phyloP scores from a whole-genome alignment of 2,113 vertebrate species.

The Dendrocopos noguchii region DNA sequence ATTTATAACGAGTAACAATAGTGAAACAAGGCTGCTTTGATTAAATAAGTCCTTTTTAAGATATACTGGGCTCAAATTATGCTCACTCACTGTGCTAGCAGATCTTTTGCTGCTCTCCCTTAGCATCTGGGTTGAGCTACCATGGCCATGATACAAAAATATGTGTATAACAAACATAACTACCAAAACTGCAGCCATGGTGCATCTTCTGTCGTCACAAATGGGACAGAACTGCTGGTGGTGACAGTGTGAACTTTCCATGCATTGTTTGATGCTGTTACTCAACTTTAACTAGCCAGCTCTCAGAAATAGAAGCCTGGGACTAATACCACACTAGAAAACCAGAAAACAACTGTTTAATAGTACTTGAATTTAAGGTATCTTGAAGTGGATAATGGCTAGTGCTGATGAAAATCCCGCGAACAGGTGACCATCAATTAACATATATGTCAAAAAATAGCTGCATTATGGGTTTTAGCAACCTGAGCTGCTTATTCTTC shows the following conservation, averaged over 20 bases:
- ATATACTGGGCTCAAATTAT: not conserved
- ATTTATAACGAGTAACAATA: not conserved
- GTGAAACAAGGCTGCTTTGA: not conserved
- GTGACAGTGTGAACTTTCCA: not conserved
- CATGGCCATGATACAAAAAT: not conserved
- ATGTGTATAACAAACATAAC: not conserved
- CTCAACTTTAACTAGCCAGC: not conserved
- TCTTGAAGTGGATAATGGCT: not conserved
- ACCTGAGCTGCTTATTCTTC: not conserved
- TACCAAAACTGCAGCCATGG: not conserved
- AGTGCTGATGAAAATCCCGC: not conserved
- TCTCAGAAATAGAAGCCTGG: not conserved
- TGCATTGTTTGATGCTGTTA: not conserved
- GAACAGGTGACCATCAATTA: rapidly evolving
- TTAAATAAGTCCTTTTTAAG: not conserved
- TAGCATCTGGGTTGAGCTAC: not conserved
- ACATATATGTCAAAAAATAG: not conserved
- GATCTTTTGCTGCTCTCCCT: not conserved
- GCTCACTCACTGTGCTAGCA: not conserved
- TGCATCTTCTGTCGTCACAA: not conserved
- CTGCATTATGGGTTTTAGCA: not conserved
- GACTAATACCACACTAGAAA: not conserved
- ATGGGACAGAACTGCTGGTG: not conserved
- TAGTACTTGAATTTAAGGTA: not conserved
- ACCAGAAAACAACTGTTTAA: not conserved